Evolutionary conservation across 2,888 invertebrate genomes (phyloP), one percentile per base, ranked within the genome.

Genomic region (Amphimallon solstitiale): DNA sequence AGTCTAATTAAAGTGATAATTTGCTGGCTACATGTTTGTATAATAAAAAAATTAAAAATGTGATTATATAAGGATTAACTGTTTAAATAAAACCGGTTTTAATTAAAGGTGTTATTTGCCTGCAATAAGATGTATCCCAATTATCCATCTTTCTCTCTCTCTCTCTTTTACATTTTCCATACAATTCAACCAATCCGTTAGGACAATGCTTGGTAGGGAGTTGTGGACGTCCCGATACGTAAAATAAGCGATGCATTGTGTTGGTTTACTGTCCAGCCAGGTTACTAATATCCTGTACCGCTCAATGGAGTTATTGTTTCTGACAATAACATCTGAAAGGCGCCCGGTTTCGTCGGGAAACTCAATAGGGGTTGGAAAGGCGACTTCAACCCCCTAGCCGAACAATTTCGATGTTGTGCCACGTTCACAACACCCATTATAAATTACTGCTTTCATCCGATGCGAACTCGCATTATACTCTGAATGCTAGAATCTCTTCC

Each of bases 291-390:
- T 63, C 63, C 59, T 59, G 60, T 64, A 35, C 43, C 37, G 38
- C 46, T 66, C 63, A 68, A 68, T 69, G 37, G 69, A 35, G 45
- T 65, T 62, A 65, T 70, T 70, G 70, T 70, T 65, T 68, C 65
- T 51, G 62, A 63, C 67, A 66, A 68, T 70, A 68, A 68, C 65
- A 65, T 67, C 52, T 59, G 62, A 59, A 63, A 60, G 56, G 67
- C 65, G 62, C 37, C 65, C 60, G 63, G 67, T 62, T 70, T 23
- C 15, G 35, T 40, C 23, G 6, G 68, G 68, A 70, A 70, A 68
- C 67, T 65, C 70, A 68, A 70, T 70, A 70, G 38, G 45, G 21
- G 46, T 23, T 46, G 40, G 37, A 54, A 34, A 48, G 49, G 51
- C 35, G 51, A 34, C 3, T 34, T n/a, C 35, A 15, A 51, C 51